Percentiles rank a stretch among this genome's conserved stretches.
Evolutionary conservation across 2,888 invertebrate species (phyloP).

Genomic region (Leptarthrus brevirostris): DNA sequence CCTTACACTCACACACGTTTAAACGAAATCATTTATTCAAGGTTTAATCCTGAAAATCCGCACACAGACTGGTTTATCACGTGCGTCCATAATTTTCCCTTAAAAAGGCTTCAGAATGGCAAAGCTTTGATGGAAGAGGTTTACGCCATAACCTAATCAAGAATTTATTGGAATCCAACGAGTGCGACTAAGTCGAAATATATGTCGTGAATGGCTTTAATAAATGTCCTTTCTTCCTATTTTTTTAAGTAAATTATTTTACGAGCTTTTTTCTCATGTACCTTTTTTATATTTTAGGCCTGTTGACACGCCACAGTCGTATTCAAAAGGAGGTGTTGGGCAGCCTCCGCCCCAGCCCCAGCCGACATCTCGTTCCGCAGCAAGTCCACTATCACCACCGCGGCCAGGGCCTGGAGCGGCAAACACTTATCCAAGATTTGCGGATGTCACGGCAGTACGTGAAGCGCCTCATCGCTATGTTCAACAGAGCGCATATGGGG

Average conservation of each 20-base stretch:
- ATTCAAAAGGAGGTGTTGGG: constrained; percentile 64
- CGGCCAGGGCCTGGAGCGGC: constrained; percentile 63
- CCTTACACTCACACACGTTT: too few relatives aligned
- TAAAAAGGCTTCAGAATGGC: constrained; percentile 5
- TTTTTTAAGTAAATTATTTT: neutral
- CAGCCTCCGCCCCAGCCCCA: constrained; percentile 57
- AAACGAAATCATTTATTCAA: constrained; percentile 19
- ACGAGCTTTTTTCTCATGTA: too few relatives aligned
- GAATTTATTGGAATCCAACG: constrained; percentile 7
- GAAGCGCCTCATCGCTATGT: constrained; percentile 66
- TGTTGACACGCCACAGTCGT: constrained; percentile 65
- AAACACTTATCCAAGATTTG: constrained; percentile 64
- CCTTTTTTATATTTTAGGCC: constrained; percentile 61
- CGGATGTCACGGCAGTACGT: constrained; percentile 62
- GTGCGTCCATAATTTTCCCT: constrained; percentile 15
- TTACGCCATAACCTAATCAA: constrained; percentile 4
- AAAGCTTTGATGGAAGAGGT: neutral
- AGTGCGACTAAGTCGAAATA: neutral
- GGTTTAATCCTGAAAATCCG: constrained; percentile 20
- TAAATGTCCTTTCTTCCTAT: neutral
- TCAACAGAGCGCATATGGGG: constrained; percentile 64
- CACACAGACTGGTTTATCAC: constrained; percentile 19
- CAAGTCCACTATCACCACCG: constrained; percentile 66
- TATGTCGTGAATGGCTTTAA: constrained; percentile 13
- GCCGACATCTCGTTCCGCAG: constrained; percentile 64